These are phyloP conservation scores for Halictus rubicundus DNA, from an alignment of 1,140 invertebrate genomes.

Conservation along the genomic window DNA sequence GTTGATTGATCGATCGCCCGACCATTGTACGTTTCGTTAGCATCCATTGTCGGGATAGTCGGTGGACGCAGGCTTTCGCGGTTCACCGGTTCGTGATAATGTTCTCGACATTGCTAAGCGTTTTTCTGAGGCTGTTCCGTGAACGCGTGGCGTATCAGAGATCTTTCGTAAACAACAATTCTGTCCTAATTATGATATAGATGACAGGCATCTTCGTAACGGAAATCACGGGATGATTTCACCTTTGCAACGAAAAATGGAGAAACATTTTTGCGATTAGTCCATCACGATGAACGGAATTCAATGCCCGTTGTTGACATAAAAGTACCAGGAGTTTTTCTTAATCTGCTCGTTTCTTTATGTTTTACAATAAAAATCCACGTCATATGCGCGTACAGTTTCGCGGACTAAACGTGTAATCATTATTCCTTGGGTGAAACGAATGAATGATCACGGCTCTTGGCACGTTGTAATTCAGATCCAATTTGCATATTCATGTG, in stretches of 20 bases:
- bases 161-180: not conserved
- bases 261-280: no score
- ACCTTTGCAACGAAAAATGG: no score
- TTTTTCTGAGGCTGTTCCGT: not conserved
- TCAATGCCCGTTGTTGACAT: no score
- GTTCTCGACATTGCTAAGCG: not conserved
- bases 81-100: constrained; percentile 16
- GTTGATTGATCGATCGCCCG: constrained; percentile 30
- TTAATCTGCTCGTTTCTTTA: no score
- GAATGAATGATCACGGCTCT: no score
- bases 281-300: no score
- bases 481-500: no score
- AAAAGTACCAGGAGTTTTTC: no score
- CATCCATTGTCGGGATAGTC: constrained; percentile 18
- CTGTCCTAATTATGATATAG: constrained; percentile 14
- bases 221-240: not conserved
- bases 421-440: not conserved
- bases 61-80: constrained; percentile 4
- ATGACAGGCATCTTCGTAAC: not conserved
- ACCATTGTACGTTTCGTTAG: constrained; percentile 28
- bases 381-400: no score
- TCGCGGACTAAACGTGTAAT: no score
- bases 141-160: not conserved
- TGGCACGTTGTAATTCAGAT: no score
- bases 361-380: no score